These are phyloP conservation scores for Climacteris rufus DNA, from an alignment of 2,113 vertebrate genomes.

Conservation along the genomic window DNA sequence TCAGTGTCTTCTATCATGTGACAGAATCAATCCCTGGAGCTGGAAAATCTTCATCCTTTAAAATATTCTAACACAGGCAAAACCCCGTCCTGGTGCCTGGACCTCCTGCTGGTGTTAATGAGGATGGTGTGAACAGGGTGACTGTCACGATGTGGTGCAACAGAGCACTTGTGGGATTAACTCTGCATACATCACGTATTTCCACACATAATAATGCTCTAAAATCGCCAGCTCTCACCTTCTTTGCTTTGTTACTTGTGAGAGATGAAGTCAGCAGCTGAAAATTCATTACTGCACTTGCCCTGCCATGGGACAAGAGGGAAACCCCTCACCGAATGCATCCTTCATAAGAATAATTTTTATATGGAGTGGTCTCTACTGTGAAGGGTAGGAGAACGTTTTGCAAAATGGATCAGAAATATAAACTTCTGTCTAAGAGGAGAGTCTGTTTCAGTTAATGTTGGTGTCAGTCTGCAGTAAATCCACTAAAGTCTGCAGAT, in stretches of 20 bases:
- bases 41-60: background rate
- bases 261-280: background rate
- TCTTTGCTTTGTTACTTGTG: background rate
- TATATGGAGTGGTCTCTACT: background rate
- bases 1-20: background rate
- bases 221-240: constrained; percentile 9
- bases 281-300: background rate
- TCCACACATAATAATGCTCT: constrained; percentile 28
- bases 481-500: background rate
- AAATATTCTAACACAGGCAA: background rate
- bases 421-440: background rate
- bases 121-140: background rate
- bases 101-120: background rate
- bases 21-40: background rate
- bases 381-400: background rate
- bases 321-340: background rate
- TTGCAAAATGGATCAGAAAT: background rate
- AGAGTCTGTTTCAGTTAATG: background rate
- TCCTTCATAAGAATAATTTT: background rate
- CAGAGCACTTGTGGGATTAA: background rate
- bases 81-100: background rate
- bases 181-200: background rate
- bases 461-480: background rate
- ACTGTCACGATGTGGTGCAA: background rate
- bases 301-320: background rate